A percentile compares a stretch with the other conserved stretches of the same genome.
These are phyloP conservation scores for Drosophila maculinotata DNA, from an alignment of 2,888 invertebrate genomes.

Conservation along the genomic window DNA sequence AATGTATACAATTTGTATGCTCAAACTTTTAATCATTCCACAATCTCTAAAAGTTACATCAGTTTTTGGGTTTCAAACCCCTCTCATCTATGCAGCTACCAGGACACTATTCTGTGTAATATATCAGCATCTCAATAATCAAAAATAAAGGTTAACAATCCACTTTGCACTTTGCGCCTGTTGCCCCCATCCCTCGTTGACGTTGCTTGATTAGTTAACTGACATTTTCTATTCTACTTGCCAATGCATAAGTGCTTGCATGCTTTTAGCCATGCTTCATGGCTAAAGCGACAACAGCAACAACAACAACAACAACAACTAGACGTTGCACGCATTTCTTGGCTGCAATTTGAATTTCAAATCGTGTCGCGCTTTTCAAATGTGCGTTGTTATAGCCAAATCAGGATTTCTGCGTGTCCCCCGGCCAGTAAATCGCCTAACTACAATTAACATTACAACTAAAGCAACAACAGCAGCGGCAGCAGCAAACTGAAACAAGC, in stretches of 20 bases:
- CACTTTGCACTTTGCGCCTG: no score
- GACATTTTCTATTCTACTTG: conserved; percentile 70
- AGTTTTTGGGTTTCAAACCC: no score
- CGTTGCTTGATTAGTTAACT: conserved; percentile 70
- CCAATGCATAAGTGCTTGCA: conserved; percentile 39
- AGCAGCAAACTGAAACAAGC: conserved; percentile 24
- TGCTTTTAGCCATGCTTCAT: conserved; percentile 76
- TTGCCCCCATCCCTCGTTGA: conserved; percentile 58
- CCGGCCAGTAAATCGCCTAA: conserved; percentile 58
- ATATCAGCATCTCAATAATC: no score
- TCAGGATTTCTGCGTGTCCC: conserved; percentile 79
- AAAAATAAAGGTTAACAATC: no score
- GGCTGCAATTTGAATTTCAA: conserved; percentile 77
- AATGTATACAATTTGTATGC: no score
- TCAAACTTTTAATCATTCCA: no score
- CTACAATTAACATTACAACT: conserved; percentile 76
- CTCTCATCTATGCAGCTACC: no score
- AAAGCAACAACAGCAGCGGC: conserved; percentile 39
- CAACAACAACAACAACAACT: conserved; percentile 19
- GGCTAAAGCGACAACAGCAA: conserved; percentile 49
- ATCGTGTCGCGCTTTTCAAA: conserved; percentile 69
- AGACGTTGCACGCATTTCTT: conserved; percentile 75
- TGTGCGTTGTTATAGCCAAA: conserved; percentile 80
- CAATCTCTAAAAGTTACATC: no score
- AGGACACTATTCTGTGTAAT: no score